phyloP scores from a whole-genome alignment of 2,888 invertebrate genomes.

The Drosophila algonquin region DNA sequence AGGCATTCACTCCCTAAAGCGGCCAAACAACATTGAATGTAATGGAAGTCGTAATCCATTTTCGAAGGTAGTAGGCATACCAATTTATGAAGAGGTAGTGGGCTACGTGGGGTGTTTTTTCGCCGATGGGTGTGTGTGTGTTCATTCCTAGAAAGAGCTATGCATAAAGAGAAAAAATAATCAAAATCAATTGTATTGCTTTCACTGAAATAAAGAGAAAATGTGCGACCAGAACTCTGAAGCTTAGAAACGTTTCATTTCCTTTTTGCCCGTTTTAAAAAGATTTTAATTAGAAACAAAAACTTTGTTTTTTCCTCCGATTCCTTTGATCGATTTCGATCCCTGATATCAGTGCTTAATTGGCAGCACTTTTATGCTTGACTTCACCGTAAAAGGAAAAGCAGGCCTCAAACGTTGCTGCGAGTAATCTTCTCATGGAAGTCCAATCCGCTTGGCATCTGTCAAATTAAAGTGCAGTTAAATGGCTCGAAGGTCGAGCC shows the following conservation, averaged over 20 bases:
- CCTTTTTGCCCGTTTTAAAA: conserved; percentile 33
- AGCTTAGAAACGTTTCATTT: conserved; percentile 40
- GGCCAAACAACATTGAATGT: no score
- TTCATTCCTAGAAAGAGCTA: not conserved
- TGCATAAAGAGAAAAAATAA: conserved; percentile 7
- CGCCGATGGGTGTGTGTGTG: no score
- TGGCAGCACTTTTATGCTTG: no score
- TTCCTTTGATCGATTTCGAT: not conserved
- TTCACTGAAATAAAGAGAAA: conserved; percentile 11
- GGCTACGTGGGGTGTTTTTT: no score
- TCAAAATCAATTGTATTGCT: conserved; percentile 48
- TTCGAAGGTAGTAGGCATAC: no score
- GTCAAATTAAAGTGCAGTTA: conserved; percentile 36
- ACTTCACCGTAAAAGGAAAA: no score
- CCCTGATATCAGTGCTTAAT: conserved; percentile 13
- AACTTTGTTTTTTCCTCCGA: conserved; percentile 40
- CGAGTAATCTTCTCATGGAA: no score
- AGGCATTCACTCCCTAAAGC: no score
- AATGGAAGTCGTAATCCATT: no score
- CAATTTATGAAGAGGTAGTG: no score
- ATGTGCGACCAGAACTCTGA: conserved; percentile 43
- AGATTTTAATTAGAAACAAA: conserved; percentile 58
- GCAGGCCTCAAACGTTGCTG: no score
- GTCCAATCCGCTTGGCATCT: not conserved
- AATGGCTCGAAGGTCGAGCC: conserved; percentile 11